phyloP scores from a whole-genome alignment of 2,888 invertebrate genomes.

The Drosophila stalkeri region DNA sequence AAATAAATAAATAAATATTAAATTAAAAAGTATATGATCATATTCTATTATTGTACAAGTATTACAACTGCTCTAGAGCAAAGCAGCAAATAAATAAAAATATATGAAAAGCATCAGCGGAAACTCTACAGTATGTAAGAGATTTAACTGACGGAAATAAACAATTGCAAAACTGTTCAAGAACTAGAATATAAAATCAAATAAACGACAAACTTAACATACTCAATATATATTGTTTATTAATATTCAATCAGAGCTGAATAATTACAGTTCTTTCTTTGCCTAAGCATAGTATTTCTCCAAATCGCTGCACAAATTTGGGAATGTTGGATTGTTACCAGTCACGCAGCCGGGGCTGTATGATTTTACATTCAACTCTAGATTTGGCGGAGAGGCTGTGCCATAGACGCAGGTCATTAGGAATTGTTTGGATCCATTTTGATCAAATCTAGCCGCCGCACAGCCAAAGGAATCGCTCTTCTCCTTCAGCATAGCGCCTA shows the following conservation, averaged over 20 bases:
- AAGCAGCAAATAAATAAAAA: slow-evolving; percentile 15
- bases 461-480: not conserved
- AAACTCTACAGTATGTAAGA: slow-evolving; percentile 38
- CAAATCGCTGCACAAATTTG: not conserved
- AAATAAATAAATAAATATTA: not conserved
- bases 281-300: not conserved
- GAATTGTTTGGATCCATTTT: not conserved
- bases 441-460: not conserved
- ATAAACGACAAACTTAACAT: slow-evolving; percentile 69
- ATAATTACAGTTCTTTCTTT: not conserved
- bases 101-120: slow-evolving; percentile 45
- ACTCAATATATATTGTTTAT: slow-evolving; percentile 13
- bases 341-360: not conserved
- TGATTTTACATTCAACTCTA: accelerated
- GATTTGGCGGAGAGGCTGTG: not conserved
- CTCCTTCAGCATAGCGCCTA: not conserved
- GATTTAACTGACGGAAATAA: slow-evolving; percentile 26
- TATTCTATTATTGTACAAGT: slow-evolving; percentile 30
- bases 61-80: slow-evolving; percentile 17
- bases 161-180: slow-evolving; percentile 64
- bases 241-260: not conserved
- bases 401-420: slow-evolving; percentile 4
- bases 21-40: slow-evolving; percentile 26
- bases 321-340: not conserved
- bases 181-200: slow-evolving; percentile 70